phyloP scores from a whole-genome alignment of 2,797 vertebrate species.

The Poliocrania exsul region DNA sequence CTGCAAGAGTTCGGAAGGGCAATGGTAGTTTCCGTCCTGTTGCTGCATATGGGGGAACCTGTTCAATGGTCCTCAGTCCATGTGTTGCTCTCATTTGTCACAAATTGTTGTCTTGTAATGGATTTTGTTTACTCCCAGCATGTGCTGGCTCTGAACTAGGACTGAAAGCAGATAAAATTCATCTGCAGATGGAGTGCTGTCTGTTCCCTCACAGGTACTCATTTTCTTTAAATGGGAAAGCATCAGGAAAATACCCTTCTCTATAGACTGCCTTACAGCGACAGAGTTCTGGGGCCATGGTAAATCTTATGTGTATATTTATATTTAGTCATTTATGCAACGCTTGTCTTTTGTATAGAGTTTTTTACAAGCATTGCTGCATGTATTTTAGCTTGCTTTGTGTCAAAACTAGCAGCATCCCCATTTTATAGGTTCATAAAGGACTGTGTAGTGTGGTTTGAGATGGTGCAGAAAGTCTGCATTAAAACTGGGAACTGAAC shows the following conservation, averaged over 20 bases:
- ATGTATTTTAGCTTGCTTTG: background rate
- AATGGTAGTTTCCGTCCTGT: background rate
- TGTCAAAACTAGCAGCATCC: background rate
- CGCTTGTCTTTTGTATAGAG: background rate
- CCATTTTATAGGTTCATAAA: slow-evolving; percentile 12
- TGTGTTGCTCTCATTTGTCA: slow-evolving; percentile 27
- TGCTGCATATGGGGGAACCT: background rate
- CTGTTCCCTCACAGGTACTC: background rate
- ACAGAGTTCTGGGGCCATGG: background rate
- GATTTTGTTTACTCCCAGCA: slow-evolving; percentile 33
- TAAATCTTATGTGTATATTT: background rate
- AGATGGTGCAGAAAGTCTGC: background rate
- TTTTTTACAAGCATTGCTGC: background rate
- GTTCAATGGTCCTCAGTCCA: background rate
- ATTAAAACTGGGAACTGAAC: slow-evolving; percentile 2
- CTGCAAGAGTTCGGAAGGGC: background rate
- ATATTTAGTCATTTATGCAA: background rate
- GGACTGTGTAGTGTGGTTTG: background rate
- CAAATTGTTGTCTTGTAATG: background rate
- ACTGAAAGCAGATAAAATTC: slow-evolving; percentile 22
- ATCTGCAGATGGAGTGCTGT: slow-evolving; percentile 39
- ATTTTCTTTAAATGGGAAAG: background rate
- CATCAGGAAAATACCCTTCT: background rate
- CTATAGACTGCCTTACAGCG: background rate
- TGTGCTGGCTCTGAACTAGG: slow-evolving; percentile 40